A percentile compares a stretch with the other conserved stretches of the same genome.
These are phyloP conservation scores for Acronicta leporina DNA, from an alignment of 2,888 invertebrate species.

Conservation along the genomic window DNA sequence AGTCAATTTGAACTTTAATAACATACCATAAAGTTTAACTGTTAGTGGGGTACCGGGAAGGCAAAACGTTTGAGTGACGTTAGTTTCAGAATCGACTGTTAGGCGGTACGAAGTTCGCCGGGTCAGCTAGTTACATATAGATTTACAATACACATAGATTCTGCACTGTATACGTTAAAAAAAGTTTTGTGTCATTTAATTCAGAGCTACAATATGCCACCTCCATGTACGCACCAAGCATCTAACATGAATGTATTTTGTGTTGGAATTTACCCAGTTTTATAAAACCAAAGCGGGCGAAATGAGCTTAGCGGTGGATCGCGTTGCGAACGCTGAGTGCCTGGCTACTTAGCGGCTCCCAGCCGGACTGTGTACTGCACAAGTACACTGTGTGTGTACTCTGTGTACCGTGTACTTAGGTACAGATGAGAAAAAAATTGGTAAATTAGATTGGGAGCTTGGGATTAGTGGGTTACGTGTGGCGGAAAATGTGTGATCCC, in stretches of 20 bases:
- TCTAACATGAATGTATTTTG: slow-evolving; percentile 56
- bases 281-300: slow-evolving; percentile 85
- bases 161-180: too few relatives aligned
- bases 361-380: slow-evolving; percentile 32
- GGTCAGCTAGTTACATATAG: too few relatives aligned
- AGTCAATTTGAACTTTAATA: too few relatives aligned
- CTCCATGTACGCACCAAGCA: slow-evolving; percentile 53
- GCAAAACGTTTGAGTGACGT: too few relatives aligned
- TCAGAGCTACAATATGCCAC: slow-evolving; percentile 22
- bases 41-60: too few relatives aligned
- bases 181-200: not conserved
- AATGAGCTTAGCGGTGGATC: slow-evolving; percentile 84
- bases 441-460: slow-evolving; percentile 41
- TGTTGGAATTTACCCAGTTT: slow-evolving; percentile 84
- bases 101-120: too few relatives aligned
- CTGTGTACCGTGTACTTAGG: slow-evolving; percentile 29
- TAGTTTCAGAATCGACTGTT: too few relatives aligned
- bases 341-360: slow-evolving; percentile 75
- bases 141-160: too few relatives aligned
- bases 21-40: too few relatives aligned
- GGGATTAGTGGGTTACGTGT: slow-evolving; percentile 28
- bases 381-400: slow-evolving; percentile 8
- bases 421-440: slow-evolving; percentile 38
- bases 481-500: slow-evolving; percentile 12
- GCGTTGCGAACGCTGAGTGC: slow-evolving; percentile 71